Percentiles rank a stretch among this genome's conserved stretches.
Conservation (phyloP, 2,888 invertebrate genomes). For the Salticus scenicus region DNA sequence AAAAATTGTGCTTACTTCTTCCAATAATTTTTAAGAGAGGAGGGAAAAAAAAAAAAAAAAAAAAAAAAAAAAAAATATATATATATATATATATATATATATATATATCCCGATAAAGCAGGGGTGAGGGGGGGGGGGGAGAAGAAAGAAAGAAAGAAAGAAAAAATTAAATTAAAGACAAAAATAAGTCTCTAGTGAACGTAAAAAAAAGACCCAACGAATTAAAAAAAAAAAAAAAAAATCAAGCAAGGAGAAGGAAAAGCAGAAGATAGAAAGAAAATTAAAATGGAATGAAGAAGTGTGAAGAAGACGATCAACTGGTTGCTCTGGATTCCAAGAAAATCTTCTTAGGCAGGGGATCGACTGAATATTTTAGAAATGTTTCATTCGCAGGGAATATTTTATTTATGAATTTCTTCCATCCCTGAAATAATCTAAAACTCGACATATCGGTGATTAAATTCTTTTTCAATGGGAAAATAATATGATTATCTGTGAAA, state of each 20-base stretch:
- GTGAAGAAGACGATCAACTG: constrained; percentile 57
- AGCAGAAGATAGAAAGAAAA: constrained; percentile 40
- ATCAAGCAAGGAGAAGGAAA: constrained; percentile 6
- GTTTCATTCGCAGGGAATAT: neutral
- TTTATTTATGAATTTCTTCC: neutral
- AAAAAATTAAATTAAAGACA: constrained; percentile 19
- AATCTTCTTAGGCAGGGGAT: constrained; percentile 20
- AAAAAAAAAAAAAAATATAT: constrained; percentile 14
- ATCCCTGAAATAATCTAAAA: neutral
- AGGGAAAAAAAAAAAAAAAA: constrained; percentile 29
- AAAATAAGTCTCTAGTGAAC: neutral
- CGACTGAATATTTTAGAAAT: constrained; percentile 29
- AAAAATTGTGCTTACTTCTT: no score
- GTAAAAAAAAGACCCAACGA: neutral
- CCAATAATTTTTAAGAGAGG: no score
- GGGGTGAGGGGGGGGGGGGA: constrained; percentile 8
- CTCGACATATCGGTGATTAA: neutral
- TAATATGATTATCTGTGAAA: no score
- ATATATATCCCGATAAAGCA: no score
- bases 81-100: no score
- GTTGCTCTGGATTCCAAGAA: constrained; percentile 38
- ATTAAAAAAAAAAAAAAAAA: neutral
- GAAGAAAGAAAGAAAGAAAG: neutral
- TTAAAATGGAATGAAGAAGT: constrained; percentile 53
- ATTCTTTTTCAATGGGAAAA: no score